phyloP scores from a whole-genome alignment of 64 coral and sea anemone species.

The Pachyseris speciosa region DNA sequence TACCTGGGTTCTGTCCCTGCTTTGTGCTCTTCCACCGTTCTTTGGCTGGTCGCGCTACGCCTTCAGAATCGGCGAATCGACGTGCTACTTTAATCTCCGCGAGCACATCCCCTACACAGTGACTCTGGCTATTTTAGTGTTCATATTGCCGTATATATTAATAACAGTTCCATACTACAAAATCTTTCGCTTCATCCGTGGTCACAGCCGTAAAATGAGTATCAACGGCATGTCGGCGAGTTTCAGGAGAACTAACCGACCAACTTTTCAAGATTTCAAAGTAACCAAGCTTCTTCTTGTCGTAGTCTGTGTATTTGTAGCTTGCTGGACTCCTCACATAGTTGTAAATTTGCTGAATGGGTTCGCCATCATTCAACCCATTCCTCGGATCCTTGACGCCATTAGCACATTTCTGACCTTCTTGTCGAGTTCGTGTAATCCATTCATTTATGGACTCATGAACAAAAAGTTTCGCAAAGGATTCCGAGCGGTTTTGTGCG shows the following conservation, averaged over 20 bases:
- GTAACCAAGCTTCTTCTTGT: conserved; percentile 83
- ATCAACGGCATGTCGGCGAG: conserved; percentile 46
- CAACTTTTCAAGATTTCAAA: conserved; percentile 90
- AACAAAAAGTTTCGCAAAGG: conserved; percentile 92
- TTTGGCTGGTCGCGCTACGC: conserved; percentile 68
- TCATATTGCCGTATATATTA: conserved; percentile 76
- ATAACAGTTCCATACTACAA: conserved; percentile 80
- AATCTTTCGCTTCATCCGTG: conserved; percentile 89
- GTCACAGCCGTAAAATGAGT: conserved; percentile 67
- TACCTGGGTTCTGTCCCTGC: conserved; percentile 72
- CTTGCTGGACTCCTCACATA: conserved; percentile 87
- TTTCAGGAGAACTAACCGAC: conserved; percentile 42
- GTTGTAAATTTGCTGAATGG: conserved; percentile 71
- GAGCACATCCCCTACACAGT: conserved; percentile 78
- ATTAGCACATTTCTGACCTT: conserved; percentile 73
- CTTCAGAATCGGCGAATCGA: conserved; percentile 63
- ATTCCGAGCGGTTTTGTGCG: conserved; percentile 79
- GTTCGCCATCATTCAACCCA: conserved; percentile 69
- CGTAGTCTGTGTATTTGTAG: conserved; percentile 83
- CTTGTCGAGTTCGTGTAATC: conserved; percentile 80
- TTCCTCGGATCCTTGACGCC: conserved; percentile 75
- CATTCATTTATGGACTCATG: conserved; percentile 86
- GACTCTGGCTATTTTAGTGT: conserved; percentile 60
- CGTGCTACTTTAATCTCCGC: conserved; percentile 61
- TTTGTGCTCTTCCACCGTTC: conserved; percentile 73